A percentile compares a stretch with the other conserved stretches of the same genome.
Evolutionary conservation across 1,140 invertebrate species (phyloP).

Genomic region (Paramacrobiotus metropolitanus): DNA sequence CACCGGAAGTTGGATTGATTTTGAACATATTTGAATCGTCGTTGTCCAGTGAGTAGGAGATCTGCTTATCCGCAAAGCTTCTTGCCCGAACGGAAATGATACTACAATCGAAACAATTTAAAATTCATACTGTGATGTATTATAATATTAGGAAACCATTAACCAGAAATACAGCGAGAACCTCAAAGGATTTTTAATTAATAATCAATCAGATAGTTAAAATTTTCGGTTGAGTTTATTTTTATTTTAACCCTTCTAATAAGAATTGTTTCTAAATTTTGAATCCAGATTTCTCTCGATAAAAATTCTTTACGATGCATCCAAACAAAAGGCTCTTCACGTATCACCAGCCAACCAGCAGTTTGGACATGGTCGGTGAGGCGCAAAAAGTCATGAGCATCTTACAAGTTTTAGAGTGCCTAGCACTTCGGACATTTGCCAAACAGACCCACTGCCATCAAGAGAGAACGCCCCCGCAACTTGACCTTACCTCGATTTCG

Average conservation of each 20-base stretch:
- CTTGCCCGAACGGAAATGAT: conserved; percentile 88
- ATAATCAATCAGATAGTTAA: neutral
- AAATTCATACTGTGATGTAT: neutral
- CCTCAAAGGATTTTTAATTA: neutral
- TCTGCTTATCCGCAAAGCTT: conserved; percentile 79
- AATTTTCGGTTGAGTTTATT: no score
- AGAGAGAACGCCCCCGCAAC: neutral
- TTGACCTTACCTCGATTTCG: neutral
- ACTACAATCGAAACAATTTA: conserved; percentile 25
- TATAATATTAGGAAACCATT: neutral
- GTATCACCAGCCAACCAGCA: neutral
- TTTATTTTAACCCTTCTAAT: no score
- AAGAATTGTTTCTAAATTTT: no score
- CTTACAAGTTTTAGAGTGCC: no score
- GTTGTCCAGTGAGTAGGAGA: conserved; percentile 72
- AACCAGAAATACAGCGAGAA: neutral
- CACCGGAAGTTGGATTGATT: conserved; percentile 71
- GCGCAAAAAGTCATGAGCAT: neutral
- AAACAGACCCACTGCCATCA: neutral
- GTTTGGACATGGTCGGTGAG: neutral
- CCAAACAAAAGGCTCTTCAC: neutral
- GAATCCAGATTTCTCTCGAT: no score
- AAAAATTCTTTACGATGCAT: no score
- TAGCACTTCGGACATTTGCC: neutral
- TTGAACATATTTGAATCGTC: conserved; percentile 83